phyloP scores from a whole-genome alignment of 2,113 vertebrate species.

The Marmota flaviventris region DNA sequence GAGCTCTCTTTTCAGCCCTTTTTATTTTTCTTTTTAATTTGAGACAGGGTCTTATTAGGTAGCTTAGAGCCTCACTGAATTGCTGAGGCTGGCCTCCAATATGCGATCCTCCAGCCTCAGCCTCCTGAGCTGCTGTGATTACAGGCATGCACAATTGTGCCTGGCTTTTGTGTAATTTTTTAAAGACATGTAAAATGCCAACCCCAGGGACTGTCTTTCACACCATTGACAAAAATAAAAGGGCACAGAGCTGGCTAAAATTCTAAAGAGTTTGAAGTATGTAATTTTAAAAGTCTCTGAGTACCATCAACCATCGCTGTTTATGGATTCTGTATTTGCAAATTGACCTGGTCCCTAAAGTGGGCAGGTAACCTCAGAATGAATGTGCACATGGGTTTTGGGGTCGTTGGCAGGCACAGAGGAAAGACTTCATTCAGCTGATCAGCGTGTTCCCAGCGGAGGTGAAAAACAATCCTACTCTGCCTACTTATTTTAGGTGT shows the following conservation, averaged over 20 bases:
- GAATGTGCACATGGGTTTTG: neutral
- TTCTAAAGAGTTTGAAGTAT: neutral
- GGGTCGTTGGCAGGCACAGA: neutral
- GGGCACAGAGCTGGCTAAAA: fast-evolving
- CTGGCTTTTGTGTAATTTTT: too few species aligned
- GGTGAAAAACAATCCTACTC: too few species aligned
- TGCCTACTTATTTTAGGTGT: too few species aligned
- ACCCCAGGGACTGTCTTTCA: neutral
- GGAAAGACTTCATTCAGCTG: neutral
- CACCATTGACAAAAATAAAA: neutral
- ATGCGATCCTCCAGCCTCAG: too few species aligned
- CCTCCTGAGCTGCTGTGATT: too few species aligned
- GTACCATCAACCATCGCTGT: fast-evolving
- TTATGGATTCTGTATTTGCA: neutral
- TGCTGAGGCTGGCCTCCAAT: too few species aligned
- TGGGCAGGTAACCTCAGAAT: too few species aligned
- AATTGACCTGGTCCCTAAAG: neutral
- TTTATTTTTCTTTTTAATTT: too few species aligned
- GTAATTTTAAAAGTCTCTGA: neutral
- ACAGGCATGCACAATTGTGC: too few species aligned
- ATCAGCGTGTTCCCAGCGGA: neutral
- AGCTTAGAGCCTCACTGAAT: too few species aligned
- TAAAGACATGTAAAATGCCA: neutral
- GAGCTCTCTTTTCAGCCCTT: too few species aligned
- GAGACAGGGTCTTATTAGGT: too few species aligned